phyloP scores from a whole-genome alignment of 2,797 vertebrate species.

The Chiroxiphia lanceolata region DNA sequence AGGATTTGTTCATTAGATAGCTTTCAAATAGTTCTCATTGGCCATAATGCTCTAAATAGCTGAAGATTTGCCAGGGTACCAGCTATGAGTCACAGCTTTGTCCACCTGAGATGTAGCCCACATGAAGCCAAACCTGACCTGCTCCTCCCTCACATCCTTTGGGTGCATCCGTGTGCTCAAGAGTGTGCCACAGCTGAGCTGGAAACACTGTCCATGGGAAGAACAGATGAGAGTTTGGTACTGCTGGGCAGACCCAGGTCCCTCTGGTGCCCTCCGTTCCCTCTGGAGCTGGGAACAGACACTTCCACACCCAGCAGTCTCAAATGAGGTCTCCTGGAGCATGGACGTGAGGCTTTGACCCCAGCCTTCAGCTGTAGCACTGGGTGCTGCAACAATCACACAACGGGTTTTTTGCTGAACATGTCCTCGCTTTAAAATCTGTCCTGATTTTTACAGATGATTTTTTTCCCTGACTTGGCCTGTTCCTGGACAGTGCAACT shows the following conservation, averaged over 20 bases:
- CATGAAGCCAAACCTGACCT: rapidly evolving
- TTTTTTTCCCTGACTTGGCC: background rate
- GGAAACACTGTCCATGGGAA: background rate
- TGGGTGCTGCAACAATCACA: background rate
- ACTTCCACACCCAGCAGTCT: rapidly evolving
- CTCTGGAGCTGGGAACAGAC: background rate
- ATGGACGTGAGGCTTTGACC: rapidly evolving
- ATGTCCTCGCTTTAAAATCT: background rate
- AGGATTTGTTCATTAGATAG: background rate
- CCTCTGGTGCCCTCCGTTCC: background rate
- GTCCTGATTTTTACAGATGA: background rate
- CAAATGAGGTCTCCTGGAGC: background rate
- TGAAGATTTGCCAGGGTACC: background rate
- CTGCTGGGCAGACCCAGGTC: background rate
- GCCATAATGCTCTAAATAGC: background rate
- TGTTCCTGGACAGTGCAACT: background rate
- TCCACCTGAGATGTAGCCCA: background rate
- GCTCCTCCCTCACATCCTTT: background rate
- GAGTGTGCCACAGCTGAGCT: background rate
- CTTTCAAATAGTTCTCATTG: background rate
- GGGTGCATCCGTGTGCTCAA: background rate
- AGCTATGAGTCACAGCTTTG: rapidly evolving
- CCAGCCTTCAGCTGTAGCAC: background rate
- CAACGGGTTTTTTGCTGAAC: background rate
- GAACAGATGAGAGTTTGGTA: background rate